Evolutionary conservation across 2,113 vertebrate genomes (phyloP).

Genomic region (Agapornis roseicollis): DNA sequence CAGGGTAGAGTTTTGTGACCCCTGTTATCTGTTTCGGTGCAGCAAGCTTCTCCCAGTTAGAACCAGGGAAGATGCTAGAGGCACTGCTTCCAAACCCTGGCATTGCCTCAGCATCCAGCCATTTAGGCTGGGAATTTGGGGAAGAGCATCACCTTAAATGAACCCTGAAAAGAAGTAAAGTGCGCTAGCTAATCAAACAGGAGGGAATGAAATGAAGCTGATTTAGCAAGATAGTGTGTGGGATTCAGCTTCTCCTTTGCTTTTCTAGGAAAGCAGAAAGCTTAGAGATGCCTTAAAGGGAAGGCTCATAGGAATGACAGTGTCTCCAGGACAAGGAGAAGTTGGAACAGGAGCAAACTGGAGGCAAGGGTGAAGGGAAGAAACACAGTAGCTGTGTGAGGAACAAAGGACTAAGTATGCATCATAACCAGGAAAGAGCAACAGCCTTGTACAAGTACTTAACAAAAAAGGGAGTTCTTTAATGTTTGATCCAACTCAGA

Average conservation of each 20-base stretch:
- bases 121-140: neutral
- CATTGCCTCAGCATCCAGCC: neutral
- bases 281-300: neutral
- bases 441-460: neutral
- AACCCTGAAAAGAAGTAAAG: neutral
- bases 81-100: neutral
- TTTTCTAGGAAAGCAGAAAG: neutral
- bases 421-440: neutral
- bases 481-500: rapidly evolving
- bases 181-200: neutral
- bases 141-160: neutral
- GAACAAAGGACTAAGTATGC: neutral
- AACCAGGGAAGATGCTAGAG: neutral
- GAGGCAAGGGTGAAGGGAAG: neutral
- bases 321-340: neutral
- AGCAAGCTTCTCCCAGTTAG: neutral
- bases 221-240: neutral
- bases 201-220: neutral
- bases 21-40: neutral
- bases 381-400: neutral
- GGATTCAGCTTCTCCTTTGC: neutral
- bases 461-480: neutral
- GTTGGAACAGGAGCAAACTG: neutral
- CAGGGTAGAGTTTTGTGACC: neutral
- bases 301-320: neutral